Evolutionary conservation across 2,888 invertebrate species (phyloP).

Genomic region (Coelogynopora nodosa): DNA sequence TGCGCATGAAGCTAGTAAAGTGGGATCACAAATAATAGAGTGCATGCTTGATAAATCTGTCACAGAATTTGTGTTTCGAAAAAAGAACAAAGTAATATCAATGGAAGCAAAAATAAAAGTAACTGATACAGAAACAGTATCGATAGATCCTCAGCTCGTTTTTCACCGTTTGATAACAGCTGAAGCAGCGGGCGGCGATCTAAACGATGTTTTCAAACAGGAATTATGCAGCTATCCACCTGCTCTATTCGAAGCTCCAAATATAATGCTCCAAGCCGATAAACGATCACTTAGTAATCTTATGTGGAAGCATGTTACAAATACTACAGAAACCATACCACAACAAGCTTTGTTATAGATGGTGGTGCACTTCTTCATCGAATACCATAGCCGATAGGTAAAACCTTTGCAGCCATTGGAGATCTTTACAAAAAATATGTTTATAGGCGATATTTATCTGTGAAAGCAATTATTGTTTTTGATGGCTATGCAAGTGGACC

Average conservation of each 20-base stretch:
- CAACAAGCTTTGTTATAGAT: not conserved
- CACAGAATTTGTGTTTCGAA: not conserved
- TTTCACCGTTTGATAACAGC: not conserved
- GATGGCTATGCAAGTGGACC: not conserved
- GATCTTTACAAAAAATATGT: not conserved
- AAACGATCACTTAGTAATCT: too few relatives aligned
- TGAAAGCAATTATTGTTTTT: not conserved
- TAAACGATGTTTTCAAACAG: not conserved
- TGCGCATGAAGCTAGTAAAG: not conserved
- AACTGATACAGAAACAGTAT: not conserved
- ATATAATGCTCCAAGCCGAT: not conserved
- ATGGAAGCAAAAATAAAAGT: not conserved
- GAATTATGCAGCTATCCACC: not conserved
- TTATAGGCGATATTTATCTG: not conserved
- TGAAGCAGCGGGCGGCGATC: not conserved
- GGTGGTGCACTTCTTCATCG: not conserved
- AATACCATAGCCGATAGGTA: not conserved
- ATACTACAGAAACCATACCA: not conserved
- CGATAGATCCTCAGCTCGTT: not conserved
- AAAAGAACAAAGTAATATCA: not conserved
- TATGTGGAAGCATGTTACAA: too few relatives aligned
- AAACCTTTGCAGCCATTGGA: not conserved
- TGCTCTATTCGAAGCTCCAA: not conserved
- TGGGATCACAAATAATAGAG: not conserved
- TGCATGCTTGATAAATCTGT: not conserved